A percentile compares a stretch with the other conserved stretches of the same genome.
phyloP scores from a whole-genome alignment of 2,113 vertebrate species.

The Sinocyclocheilus grahami region DNA sequence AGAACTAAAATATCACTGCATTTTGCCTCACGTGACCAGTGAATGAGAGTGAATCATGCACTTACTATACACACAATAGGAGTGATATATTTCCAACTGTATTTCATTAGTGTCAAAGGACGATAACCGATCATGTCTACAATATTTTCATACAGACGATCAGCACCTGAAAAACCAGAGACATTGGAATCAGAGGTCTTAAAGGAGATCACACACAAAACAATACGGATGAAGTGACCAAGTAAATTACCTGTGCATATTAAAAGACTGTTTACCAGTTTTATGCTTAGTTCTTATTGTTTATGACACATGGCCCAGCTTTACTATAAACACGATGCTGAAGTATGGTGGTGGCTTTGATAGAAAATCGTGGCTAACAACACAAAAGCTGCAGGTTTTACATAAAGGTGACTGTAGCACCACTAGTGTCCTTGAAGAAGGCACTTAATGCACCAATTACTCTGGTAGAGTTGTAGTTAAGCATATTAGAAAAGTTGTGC shows the following conservation, averaged over 20 bases:
- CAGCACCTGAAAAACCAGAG: conserved; percentile 72
- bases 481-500: background rate
- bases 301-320: background rate
- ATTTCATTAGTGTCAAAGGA: conserved; percentile 84
- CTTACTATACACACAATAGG: conserved; percentile 88
- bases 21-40: background rate
- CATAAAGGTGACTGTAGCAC: background rate
- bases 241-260: background rate
- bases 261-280: background rate
- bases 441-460: background rate
- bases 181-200: background rate
- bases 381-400: background rate
- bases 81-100: conserved; percentile 88
- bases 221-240: background rate
- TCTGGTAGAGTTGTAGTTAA: background rate
- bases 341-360: background rate
- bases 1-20: background rate
- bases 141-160: conserved; percentile 89
- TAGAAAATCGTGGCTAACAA: background rate
- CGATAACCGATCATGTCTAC: conserved; percentile 95
- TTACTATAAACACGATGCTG: conserved; percentile 16
- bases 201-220: background rate
- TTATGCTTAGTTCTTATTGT: background rate
- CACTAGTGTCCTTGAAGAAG: background rate
- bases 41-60: conserved; percentile 35